Conservation (phyloP, 2,888 invertebrate species). For the Scaeva pyrastri region DNA sequence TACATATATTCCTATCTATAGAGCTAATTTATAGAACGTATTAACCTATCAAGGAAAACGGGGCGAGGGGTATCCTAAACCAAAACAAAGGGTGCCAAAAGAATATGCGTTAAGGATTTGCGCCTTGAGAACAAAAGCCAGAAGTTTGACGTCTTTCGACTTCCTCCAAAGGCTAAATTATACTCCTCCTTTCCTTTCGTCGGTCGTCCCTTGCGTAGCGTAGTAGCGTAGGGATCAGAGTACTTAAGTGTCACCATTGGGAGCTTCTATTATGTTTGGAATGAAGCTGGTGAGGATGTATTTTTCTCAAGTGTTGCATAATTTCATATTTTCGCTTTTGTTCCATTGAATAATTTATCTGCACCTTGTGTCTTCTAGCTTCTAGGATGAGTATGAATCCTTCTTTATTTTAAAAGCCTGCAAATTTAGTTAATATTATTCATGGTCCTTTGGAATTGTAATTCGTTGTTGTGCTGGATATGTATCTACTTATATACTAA, state of each 20-base stretch:
- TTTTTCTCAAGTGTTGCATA: slow-evolving; percentile 76
- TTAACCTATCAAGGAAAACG: slow-evolving; percentile 27
- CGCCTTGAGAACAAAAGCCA: slow-evolving; percentile 74
- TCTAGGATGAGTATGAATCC: slow-evolving; percentile 30
- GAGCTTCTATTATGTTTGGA: slow-evolving; percentile 15
- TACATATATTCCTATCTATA: too few relatives aligned
- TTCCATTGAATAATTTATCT: slow-evolving; percentile 75
- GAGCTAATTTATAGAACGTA: slow-evolving; percentile 66
- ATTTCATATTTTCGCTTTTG: slow-evolving; percentile 75
- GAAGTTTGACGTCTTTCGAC: slow-evolving; percentile 68
- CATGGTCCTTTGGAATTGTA: slow-evolving; percentile 59
- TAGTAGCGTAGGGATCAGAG: slow-evolving; percentile 44
- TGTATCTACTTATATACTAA: background rate
- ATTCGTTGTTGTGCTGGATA: slow-evolving; percentile 28
- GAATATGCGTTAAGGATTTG: slow-evolving; percentile 67
- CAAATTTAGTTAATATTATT: slow-evolving; percentile 54
- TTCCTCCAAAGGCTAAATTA: slow-evolving; percentile 63
- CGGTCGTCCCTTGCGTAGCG: background rate
- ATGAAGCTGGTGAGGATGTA: slow-evolving; percentile 66
- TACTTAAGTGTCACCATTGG: slow-evolving; percentile 40
- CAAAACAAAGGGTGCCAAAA: slow-evolving; percentile 62
- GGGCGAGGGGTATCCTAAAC: slow-evolving; percentile 23
- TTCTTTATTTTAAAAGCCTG: slow-evolving; percentile 2
- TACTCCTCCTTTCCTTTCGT: slow-evolving; percentile 48
- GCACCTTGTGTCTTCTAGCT: slow-evolving; percentile 51